These are phyloP conservation scores for Patella vulgata DNA, from an alignment of 1,140 invertebrate species.

Conservation along the genomic window DNA sequence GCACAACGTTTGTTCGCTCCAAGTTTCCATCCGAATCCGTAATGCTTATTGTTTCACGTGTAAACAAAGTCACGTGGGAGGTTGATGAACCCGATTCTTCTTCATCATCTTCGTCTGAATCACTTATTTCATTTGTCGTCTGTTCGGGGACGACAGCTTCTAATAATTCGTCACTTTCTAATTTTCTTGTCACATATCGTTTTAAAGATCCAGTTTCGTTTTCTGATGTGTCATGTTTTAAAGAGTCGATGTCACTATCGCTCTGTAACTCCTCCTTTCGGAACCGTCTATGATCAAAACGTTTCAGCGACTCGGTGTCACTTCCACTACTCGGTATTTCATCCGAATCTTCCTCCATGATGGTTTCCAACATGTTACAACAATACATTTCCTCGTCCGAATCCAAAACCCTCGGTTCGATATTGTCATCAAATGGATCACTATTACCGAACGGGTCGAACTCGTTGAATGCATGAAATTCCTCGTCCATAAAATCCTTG, in stretches of 20 bases:
- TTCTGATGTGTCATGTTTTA: not conserved
- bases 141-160: not conserved
- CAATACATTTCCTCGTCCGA: constrained; percentile 41
- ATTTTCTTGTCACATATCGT: not conserved
- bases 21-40: not conserved
- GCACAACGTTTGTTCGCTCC: not conserved
- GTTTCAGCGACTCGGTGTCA: constrained; percentile 1
- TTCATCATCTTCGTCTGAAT: too few species aligned
- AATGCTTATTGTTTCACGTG: not conserved
- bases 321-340: constrained; percentile 32
- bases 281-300: not conserved
- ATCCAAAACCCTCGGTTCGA: constrained; percentile 28
- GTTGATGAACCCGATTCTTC: not conserved
- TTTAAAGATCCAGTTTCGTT: not conserved
- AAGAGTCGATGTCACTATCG: constrained; percentile 8
- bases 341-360: constrained; percentile 57
- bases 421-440: constrained; percentile 21
- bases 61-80: not conserved
- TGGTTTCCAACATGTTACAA: constrained; percentile 47
- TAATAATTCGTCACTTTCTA: not conserved
- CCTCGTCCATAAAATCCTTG: constrained; percentile 25
- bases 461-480: constrained; percentile 19
- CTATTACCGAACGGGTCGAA: constrained; percentile 20
- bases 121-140: not conserved
- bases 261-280: not conserved